Base-by-base conservation (phyloP, 2,113 vertebrate genomes). In the Channa argus region DNA sequence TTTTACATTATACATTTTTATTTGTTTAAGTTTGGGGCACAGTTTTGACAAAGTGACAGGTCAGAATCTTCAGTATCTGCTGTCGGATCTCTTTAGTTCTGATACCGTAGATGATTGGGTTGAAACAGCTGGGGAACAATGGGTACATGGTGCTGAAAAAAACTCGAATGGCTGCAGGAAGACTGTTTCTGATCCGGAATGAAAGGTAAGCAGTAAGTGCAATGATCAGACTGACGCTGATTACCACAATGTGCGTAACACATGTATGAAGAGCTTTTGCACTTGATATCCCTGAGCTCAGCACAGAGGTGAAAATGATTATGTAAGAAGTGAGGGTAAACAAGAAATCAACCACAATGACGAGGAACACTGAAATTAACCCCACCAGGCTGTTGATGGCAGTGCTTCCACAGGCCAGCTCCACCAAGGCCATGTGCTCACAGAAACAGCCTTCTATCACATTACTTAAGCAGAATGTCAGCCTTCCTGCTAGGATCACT, bases 101-200 rank as follows among this genome's bases (percentile, higher is more conserved):
- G 11, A 73, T 39, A 11, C 71, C 71, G n/a, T 63, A 73, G 51
- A 63, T 38, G 60, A 73, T 63, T 0, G 61, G 71, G 24, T 56
- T 74, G 36, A 47, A 55, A 2, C 47, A 52, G 59, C 69, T 54
- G 0, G 69, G 69, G 4, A 72, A n/a, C 47, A 72, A n/a, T 33
- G 54, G 59, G 33, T 72, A 62, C 58, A 72, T 51, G 38, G 13
- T 51, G 14, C 58, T 62, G 49, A n/a, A 46, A 49, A 72, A 51
- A 10, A 72, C 49, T 3, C 39, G 69, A 14, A 11, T 9, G 3
- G 39, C 14, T 2, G 14, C 8, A 33, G 69, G 59, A 8, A 72
- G 69, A 24, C 43, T 5, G 3, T 38, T n/a, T 13, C 41, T 34
- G 33, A 72, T 3, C 3, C 69, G 49, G 12, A 24, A 24, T 24